Base-by-base conservation (phyloP, 2,888 invertebrate genomes). In the Diadegma fenestrale region DNA sequence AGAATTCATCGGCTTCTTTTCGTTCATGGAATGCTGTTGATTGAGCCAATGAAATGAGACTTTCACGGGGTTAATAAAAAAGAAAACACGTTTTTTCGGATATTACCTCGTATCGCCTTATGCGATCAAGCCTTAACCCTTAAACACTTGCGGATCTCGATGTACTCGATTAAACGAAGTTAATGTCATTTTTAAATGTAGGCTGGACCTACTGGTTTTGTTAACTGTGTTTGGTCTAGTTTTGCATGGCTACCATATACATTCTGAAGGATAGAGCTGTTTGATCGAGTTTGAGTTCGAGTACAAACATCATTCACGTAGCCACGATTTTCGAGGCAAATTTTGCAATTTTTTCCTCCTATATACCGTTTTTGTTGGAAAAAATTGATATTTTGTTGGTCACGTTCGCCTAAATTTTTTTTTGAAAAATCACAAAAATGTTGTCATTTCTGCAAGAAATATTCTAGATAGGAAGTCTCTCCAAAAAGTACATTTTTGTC, bases 1-100 rank as follows among this genome's bases (percentile, higher is more conserved):
- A 58, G 54, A 37, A 48, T 33, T 26, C 22, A 26, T 30, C 41
- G 30, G 64, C 10, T 51, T 80, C 63, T 61, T 61, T 64, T 80
- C 45, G 71, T 63, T 37, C 30, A 41, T 19, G 80, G 80, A 80
- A 73, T 72, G 73, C 43, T 45, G 73, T 14, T 22, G 26, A 68
- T 33, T n/a, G 43, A 66, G 33, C 14, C 63, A 58, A 26, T 51
- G 30, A 69, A 61, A 19, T 54, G 14, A n/a, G 12, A 17, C 73
- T 61, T 30, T 14, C 41, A 10, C 22, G 43, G 26, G 12, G 73
- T 30, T n/a, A 14, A 22, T 37, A 22, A 54, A 33, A 26, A 41
- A 30, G 19, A 73, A 73, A 73, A 54, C 41, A 19, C 22, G 41
- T 54, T 54, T 58, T 33, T 48, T n/a, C 14, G 54, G 22, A 45